These are phyloP conservation scores for Clamator glandarius DNA, from an alignment of 2,797 vertebrate genomes.

Conservation along the genomic window DNA sequence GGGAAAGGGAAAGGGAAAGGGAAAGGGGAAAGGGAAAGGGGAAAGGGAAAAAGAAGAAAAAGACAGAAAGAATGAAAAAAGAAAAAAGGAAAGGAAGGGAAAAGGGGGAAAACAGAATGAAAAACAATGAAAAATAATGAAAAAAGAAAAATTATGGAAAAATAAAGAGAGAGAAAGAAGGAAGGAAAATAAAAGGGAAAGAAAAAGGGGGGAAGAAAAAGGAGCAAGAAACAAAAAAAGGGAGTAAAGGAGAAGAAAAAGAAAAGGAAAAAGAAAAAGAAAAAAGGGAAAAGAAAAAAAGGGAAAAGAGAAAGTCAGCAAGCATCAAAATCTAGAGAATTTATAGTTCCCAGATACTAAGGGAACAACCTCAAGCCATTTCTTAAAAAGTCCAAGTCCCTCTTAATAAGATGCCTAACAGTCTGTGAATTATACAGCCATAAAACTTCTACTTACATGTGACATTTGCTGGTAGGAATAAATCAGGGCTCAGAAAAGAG, in stretches of 20 bases:
- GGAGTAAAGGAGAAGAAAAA: too few species aligned
- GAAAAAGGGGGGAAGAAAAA: too few species aligned
- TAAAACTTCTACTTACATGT: slow-evolving; percentile 3
- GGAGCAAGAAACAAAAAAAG: fast-evolving
- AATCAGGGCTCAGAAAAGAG: slow-evolving; percentile 1
- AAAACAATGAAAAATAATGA: too few species aligned
- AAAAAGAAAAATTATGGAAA: too few species aligned
- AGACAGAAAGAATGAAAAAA: too few species aligned
- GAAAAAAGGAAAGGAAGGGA: too few species aligned
- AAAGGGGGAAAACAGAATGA: too few species aligned
- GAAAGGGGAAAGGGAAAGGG: too few species aligned
- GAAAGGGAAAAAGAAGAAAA: too few species aligned
- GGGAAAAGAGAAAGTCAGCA: not conserved
- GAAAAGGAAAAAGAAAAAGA: too few species aligned
- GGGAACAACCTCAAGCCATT: not conserved
- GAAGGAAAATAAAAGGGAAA: not conserved
- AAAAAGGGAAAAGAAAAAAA: too few species aligned
- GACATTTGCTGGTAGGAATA: slow-evolving; percentile 28
- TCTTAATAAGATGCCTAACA: slow-evolving; percentile 47
- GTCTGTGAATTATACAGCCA: slow-evolving; percentile 24
- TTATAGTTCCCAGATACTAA: not conserved
- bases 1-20: too few species aligned
- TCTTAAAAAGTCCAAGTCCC: not conserved
- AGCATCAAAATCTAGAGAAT: not conserved
- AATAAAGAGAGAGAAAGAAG: not conserved